Evolutionary conservation across 2,888 invertebrate genomes (phyloP).

Genomic region (Bruchidius siliquastri): DNA sequence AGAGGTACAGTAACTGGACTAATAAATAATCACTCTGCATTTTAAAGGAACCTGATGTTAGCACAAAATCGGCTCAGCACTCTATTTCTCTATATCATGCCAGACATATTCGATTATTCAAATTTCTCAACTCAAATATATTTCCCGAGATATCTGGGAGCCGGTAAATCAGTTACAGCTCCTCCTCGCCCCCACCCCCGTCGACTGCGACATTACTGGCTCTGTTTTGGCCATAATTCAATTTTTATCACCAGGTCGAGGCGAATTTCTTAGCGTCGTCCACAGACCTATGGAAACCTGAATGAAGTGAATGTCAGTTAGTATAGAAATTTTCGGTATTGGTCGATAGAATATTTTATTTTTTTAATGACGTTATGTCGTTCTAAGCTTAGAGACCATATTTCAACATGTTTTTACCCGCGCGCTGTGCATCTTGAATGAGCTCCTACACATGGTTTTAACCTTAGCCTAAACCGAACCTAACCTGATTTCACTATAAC

Average conservation of each 20-base stretch:
- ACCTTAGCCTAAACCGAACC: no score
- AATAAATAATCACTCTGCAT: not conserved
- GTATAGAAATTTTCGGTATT: no score
- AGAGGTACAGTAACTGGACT: not conserved
- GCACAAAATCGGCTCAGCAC: not conserved
- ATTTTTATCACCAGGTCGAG: constrained; percentile 13
- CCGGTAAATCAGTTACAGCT: not conserved
- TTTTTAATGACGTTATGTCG: no score
- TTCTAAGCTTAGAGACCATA: no score
- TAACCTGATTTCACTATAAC: no score
- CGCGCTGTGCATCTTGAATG: no score
- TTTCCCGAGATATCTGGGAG: not conserved
- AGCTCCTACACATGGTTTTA: no score
- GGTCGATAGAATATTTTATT: not conserved
- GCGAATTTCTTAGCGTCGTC: constrained; percentile 11
- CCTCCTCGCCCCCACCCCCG: not conserved
- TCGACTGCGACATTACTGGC: not conserved
- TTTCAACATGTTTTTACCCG: no score
- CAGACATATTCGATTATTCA: not conserved
- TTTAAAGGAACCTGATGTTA: not conserved
- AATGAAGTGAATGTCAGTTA: not conserved
- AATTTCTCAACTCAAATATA: not conserved
- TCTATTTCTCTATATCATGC: not conserved
- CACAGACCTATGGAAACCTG: not conserved
- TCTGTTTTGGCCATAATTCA: constrained; percentile 16